These are phyloP conservation scores for Epizoanthus illoricatus DNA, from an alignment of 92 coral and sea anemone species.

Conservation along the genomic window DNA sequence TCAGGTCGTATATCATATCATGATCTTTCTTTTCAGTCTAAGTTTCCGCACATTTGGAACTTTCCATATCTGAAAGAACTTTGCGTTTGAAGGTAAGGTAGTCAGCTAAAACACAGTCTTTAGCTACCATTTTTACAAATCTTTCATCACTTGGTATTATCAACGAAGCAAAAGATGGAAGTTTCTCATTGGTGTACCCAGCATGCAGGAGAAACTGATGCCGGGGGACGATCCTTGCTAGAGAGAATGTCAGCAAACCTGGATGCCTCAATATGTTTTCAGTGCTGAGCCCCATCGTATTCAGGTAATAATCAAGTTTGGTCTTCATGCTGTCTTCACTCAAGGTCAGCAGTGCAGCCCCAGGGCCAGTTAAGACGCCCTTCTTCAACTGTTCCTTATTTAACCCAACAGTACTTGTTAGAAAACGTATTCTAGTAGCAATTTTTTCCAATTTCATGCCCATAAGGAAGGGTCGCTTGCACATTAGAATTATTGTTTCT, in stretches of 20 bases:
- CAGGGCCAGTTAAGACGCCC: slow-evolving; percentile 29
- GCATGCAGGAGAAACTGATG: slow-evolving; percentile 26
- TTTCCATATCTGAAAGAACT: slow-evolving; percentile 3
- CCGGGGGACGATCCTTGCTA: slow-evolving; percentile 23
- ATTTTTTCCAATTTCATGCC: slow-evolving; percentile 40
- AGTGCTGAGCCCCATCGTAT: slow-evolving; percentile 21
- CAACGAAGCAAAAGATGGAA: slow-evolving; percentile 15
- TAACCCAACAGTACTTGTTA: slow-evolving; percentile 10
- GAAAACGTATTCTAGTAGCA: slow-evolving; percentile 26
- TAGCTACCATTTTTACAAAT: slow-evolving; percentile 14
- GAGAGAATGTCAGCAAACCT: slow-evolving; percentile 31
- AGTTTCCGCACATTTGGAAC: not conserved
- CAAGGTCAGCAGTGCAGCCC: slow-evolving; percentile 30
- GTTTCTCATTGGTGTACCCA: slow-evolving; percentile 5
- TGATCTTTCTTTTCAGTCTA: not conserved
- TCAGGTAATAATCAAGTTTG: slow-evolving; percentile 31
- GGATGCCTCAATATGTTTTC: slow-evolving; percentile 21
- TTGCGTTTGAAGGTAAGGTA: slow-evolving; percentile 8
- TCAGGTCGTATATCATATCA: not conserved
- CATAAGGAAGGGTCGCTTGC: slow-evolving; percentile 39
- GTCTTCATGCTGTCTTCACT: slow-evolving; percentile 14
- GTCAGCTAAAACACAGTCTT: not conserved
- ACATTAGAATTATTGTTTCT: slow-evolving; percentile 37
- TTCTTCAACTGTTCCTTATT: slow-evolving; percentile 28
- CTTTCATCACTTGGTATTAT: slow-evolving; percentile 34